A percentile compares a stretch with the other conserved stretches of the same genome.
Conservation (phyloP, 2,888 invertebrate species). For the Drosophila imparisetae region DNA sequence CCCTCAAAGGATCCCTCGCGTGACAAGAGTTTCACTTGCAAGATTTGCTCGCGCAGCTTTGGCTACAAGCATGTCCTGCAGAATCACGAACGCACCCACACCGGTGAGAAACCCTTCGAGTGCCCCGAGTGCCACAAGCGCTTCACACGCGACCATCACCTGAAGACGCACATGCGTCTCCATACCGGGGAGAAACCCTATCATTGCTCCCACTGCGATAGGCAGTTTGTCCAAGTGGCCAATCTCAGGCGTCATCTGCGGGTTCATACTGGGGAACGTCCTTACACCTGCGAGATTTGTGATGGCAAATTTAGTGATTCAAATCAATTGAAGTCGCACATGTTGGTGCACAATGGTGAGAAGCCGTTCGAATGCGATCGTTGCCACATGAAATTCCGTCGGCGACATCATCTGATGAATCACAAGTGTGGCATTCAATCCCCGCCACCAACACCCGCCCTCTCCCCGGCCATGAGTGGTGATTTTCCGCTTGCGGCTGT, state of each 20-base stretch:
- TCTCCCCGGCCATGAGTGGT: slow-evolving; percentile 82
- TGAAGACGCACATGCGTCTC: slow-evolving; percentile 96
- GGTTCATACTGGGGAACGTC: slow-evolving; percentile 96
- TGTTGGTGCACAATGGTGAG: slow-evolving; percentile 94
- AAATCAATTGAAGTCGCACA: slow-evolving; percentile 95
- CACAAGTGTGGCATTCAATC: slow-evolving; percentile 89
- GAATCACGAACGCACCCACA: slow-evolving; percentile 97
- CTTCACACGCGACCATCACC: slow-evolving; percentile 96
- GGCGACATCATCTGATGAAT: slow-evolving; percentile 94
- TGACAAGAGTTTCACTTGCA: slow-evolving; percentile 95
- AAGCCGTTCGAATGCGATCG: slow-evolving; percentile 93
- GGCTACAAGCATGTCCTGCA: slow-evolving; percentile 97
- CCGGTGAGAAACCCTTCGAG: slow-evolving; percentile 97
- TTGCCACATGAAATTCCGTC: slow-evolving; percentile 92
- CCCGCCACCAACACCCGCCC: slow-evolving; percentile 83
- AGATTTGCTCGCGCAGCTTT: slow-evolving; percentile 94
- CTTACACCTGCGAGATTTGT: slow-evolving; percentile 94
- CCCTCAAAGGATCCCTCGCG: slow-evolving; percentile 86
- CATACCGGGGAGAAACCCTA: slow-evolving; percentile 98
- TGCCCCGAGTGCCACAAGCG: slow-evolving; percentile 96
- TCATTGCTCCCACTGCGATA: slow-evolving; percentile 95
- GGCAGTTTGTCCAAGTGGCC: slow-evolving; percentile 97
- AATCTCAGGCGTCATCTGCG: slow-evolving; percentile 94
- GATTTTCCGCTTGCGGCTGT: slow-evolving; percentile 73
- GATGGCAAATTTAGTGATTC: slow-evolving; percentile 95